Conservation (phyloP, 2,888 invertebrate species). For the Netelia melanura region DNA sequence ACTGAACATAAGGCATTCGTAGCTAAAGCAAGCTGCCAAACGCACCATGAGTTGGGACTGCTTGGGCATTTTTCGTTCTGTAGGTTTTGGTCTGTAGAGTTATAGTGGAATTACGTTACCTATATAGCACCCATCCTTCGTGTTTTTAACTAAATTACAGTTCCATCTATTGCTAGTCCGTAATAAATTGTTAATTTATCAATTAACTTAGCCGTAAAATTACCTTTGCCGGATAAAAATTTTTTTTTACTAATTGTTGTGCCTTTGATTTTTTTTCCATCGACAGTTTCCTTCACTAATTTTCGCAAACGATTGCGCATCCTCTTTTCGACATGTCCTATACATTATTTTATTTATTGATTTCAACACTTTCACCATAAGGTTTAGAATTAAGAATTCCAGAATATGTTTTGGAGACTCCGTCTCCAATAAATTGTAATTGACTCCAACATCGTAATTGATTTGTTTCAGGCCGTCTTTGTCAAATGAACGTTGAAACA, state of each 20-base stretch:
- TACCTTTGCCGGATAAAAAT: slow-evolving; percentile 42
- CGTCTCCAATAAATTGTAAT: background rate
- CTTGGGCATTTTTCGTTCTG: slow-evolving; percentile 70
- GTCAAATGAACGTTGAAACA: slow-evolving; percentile 63
- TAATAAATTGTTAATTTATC: slow-evolving; percentile 56
- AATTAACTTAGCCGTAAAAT: slow-evolving; percentile 39
- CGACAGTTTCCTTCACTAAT: slow-evolving; percentile 54
- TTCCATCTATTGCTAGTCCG: slow-evolving; percentile 59
- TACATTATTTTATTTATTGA: slow-evolving; percentile 57
- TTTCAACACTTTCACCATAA: slow-evolving; percentile 48
- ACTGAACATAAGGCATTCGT: slow-evolving; percentile 49
- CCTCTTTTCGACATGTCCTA: slow-evolving; percentile 49
- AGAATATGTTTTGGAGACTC: slow-evolving; percentile 58
- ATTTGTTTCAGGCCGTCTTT: slow-evolving; percentile 52
- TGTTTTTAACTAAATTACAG: slow-evolving; percentile 58
- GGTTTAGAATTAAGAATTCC: slow-evolving; percentile 57
- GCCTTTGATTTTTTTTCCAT: slow-evolving; percentile 47
- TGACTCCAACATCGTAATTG: slow-evolving; percentile 9
- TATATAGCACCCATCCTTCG: slow-evolving; percentile 62
- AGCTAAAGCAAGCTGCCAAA: slow-evolving; percentile 66
- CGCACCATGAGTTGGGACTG: slow-evolving; percentile 65
- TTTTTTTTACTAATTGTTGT: slow-evolving; percentile 47
- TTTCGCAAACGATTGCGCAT: slow-evolving; percentile 50
- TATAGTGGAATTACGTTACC: slow-evolving; percentile 71
- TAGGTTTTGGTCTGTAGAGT: slow-evolving; percentile 71